Percentiles rank a stretch among this genome's conserved stretches.
Conservation (phyloP, 2,797 vertebrate species). For the Esox masquinongy region DNA sequence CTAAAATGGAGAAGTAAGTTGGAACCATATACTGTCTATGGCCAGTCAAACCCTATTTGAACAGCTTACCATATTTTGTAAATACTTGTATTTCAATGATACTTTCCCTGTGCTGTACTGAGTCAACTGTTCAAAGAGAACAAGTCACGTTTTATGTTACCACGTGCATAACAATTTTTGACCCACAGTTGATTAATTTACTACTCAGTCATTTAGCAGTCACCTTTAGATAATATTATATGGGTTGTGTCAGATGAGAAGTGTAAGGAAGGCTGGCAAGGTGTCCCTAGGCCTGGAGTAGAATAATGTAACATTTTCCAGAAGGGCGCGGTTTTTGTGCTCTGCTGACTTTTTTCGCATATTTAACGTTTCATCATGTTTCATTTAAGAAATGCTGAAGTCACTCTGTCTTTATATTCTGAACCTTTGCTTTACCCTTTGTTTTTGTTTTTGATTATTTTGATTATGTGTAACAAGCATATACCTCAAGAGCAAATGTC, state of each 20-base stretch:
- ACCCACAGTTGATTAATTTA: not conserved
- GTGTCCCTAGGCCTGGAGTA: not conserved
- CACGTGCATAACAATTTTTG: not conserved
- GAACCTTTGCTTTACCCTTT: not conserved
- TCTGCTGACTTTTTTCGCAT: not conserved
- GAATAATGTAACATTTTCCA: not conserved
- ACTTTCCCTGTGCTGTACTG: not conserved
- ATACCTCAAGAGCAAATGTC: not conserved
- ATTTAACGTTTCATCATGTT: not conserved
- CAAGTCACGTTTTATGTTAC: not conserved
- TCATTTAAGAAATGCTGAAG: not conserved
- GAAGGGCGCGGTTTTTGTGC: not conserved
- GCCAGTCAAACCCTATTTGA: not conserved
- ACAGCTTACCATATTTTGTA: not conserved
- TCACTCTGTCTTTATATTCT: not conserved
- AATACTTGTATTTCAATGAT: not conserved
- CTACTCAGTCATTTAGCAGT: not conserved
- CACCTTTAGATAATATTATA: not conserved
- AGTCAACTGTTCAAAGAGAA: not conserved
- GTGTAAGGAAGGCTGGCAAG: not conserved
- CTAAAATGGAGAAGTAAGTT: constrained; percentile 86
- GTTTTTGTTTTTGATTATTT: not conserved
- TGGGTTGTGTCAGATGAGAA: not conserved
- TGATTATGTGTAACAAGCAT: not conserved
- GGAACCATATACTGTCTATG: not conserved